A percentile compares a stretch with the other conserved stretches of the same genome.
Evolutionary conservation across 2,797 vertebrate genomes (phyloP).

Genomic region (Lophotriccus pileatus): DNA sequence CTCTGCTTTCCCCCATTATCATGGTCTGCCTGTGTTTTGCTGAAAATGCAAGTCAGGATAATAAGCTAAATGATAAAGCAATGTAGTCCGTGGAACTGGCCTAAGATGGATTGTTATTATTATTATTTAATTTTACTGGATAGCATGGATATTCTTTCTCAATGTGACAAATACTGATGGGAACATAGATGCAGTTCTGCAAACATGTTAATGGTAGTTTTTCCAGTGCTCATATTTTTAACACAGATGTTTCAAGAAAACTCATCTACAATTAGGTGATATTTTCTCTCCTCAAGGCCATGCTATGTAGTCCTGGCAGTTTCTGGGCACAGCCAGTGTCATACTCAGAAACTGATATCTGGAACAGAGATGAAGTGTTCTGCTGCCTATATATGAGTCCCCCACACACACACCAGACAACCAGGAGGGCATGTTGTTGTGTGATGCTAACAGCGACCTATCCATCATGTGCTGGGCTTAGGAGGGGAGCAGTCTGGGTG

Average conservation of each 20-base stretch:
- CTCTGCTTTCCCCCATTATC: not conserved
- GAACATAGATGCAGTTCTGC: not conserved
- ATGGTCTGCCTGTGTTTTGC: not conserved
- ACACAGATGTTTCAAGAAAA: not conserved
- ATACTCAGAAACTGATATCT: not conserved
- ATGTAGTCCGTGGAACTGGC: not conserved
- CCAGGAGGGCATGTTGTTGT: accelerated
- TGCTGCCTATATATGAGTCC: no score
- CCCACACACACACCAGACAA: accelerated
- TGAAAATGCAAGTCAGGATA: not conserved
- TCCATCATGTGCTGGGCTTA: not conserved
- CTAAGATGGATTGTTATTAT: not conserved
- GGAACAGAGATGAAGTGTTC: not conserved
- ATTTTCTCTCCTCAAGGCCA: not conserved
- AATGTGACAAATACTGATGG: not conserved
- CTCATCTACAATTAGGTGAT: not conserved
- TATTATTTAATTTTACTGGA: not conserved
- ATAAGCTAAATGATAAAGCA: not conserved
- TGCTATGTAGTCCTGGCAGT: not conserved
- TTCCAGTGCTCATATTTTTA: not conserved
- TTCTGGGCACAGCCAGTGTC: not conserved
- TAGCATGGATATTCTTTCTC: not conserved
- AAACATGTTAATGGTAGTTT: not conserved
- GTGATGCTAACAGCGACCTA: not conserved
- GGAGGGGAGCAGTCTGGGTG: not conserved